These are phyloP conservation scores for Idaea straminata DNA, from an alignment of 2,888 invertebrate species.

Conservation along the genomic window DNA sequence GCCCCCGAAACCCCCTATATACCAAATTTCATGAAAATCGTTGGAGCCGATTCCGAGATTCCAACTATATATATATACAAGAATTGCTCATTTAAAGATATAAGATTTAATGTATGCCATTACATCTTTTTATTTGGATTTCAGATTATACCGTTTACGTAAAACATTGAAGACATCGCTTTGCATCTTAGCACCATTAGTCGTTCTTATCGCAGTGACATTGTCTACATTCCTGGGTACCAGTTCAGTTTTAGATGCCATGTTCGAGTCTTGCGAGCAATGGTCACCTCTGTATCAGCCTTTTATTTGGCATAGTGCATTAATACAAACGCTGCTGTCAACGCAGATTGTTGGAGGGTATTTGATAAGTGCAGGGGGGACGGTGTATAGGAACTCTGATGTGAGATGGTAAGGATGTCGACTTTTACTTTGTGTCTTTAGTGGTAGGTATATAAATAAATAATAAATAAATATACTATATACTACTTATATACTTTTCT, in stretches of 20 bases:
- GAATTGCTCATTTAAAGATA: no score
- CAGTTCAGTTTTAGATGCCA: constrained; percentile 45
- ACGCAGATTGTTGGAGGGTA: constrained; percentile 83
- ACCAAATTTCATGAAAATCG: no score
- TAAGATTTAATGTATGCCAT: neutral
- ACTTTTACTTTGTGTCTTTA: no score
- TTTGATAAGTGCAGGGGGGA: constrained; percentile 82
- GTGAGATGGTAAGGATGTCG: constrained; percentile 80
- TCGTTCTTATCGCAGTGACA: constrained; percentile 55
- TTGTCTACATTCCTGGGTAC: constrained; percentile 63
- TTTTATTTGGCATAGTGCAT: constrained; percentile 81
- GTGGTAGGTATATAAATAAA: constrained; percentile 8
- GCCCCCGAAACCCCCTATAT: no score
- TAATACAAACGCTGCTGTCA: constrained; percentile 83
- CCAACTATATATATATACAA: no score
- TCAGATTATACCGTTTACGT: constrained; percentile 72
- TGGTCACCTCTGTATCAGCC: constrained; percentile 62
- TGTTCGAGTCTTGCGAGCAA: constrained; percentile 66
- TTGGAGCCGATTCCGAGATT: no score
- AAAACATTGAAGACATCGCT: constrained; percentile 73
- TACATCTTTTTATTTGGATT: constrained; percentile 33
- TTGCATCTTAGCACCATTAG: constrained; percentile 54
- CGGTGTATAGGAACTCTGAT: constrained; percentile 82
- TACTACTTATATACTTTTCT: no score
- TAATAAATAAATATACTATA: neutral